phyloP scores from a whole-genome alignment of 2,888 invertebrate genomes.

The Monochamus alternatus region DNA sequence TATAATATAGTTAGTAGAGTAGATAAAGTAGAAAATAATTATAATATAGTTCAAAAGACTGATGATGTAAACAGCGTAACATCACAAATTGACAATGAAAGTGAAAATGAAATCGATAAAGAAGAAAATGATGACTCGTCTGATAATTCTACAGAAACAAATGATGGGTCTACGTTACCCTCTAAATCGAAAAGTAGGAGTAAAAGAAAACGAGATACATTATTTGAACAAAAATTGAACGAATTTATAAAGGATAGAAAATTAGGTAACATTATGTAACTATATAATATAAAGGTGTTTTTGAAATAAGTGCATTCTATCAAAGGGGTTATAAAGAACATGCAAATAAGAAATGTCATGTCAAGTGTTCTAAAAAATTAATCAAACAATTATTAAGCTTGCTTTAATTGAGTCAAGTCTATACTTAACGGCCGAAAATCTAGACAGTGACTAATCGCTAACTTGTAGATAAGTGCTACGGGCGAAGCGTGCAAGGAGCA shows the following conservation, averaged over 20 bases:
- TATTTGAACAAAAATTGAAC: slow-evolving; percentile 44
- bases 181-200: slow-evolving; percentile 21
- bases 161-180: not conserved
- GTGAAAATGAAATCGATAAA: not conserved
- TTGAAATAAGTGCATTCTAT: too few relatives aligned
- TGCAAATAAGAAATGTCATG: too few relatives aligned
- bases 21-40: not conserved
- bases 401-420: too few relatives aligned
- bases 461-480: too few relatives aligned
- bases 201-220: slow-evolving; percentile 27
- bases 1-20: not conserved
- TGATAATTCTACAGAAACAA: not conserved
- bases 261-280: slow-evolving; percentile 41
- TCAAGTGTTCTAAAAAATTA: too few relatives aligned
- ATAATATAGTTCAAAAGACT: not conserved
- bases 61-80: not conserved
- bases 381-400: too few relatives aligned
- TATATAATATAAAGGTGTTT: not conserved
- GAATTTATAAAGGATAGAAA: slow-evolving; percentile 51
- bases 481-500: too few relatives aligned
- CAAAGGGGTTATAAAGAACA: too few relatives aligned
- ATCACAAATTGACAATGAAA: not conserved
- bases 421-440: too few relatives aligned
- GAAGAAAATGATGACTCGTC: not conserved
- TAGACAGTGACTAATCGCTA: too few relatives aligned